Evolutionary conservation across 2,888 invertebrate genomes (phyloP), one percentile per base, ranked within the genome.

Genomic region (Campoletis raptor): DNA sequence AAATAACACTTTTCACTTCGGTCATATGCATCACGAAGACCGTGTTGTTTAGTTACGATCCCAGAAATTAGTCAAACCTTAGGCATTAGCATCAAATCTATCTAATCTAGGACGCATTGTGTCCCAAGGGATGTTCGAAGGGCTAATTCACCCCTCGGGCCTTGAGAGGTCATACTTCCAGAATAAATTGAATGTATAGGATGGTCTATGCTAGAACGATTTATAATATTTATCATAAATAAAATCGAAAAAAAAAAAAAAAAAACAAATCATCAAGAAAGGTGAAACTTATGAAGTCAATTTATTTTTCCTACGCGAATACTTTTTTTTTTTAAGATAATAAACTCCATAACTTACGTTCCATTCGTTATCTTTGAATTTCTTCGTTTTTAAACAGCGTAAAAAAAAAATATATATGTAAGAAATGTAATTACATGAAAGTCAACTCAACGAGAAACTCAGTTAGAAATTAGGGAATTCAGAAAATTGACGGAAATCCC

Each of bases 31-130:
- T 61, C 61, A n/a, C 15, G 74, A 24, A 42, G 37, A 64, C 36
- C 48, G 24, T 52, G 82, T 78, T 82, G 78, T 85, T 85, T 30
- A 30, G 30, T 30, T 84, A 83, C 85, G 88, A 87, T 85, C 87
- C 81, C 78, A 72, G 89, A 90, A 92, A 92, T 92, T 92, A 92
- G 92, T 91, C 90, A 88, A 81, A 88, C 86, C 83, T 21, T 36
- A 24, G 82, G 90, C 89, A 92, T 92, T 92, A 91, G 90, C 90
- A 90, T 92, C 89, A 89, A 88, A 92, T 92, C 90, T 87, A 89
- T 90, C 85, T 85, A 85, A 85, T 81, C 81, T 82, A 57, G 81
- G 78, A 69, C 73, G 81, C 66, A 36, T 78, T 67, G n/a, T 66
- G 66, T 85, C 89, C 90, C 88, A 84, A 82, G 90, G 91, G 89